Conservation (phyloP, 2,113 vertebrate species). For the Phylloscopus whistleri region DNA sequence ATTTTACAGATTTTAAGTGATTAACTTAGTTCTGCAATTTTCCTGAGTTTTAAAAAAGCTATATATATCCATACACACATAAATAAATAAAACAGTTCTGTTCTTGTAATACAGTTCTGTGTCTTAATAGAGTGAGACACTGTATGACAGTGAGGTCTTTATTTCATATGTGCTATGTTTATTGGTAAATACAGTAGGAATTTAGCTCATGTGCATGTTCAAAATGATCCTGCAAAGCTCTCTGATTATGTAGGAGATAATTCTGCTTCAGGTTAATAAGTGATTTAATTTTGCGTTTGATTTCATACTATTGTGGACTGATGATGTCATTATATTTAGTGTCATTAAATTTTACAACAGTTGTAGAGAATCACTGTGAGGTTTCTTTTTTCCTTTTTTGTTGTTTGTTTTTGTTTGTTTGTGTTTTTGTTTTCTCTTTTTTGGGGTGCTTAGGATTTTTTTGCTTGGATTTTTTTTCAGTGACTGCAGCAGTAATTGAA, state of each 20-base stretch:
- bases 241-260: not conserved
- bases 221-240: not conserved
- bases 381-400: too few species aligned
- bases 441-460: not conserved
- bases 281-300: not conserved
- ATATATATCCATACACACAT: accelerated
- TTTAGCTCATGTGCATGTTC: not conserved
- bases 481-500: not conserved
- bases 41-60: not conserved
- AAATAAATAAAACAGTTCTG: not conserved
- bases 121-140: not conserved
- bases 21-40: not conserved
- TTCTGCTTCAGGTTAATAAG: not conserved
- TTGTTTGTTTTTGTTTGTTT: not conserved
- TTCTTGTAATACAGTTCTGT: not conserved
- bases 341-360: not conserved
- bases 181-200: not conserved
- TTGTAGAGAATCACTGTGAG: not conserved
- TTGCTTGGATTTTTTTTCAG: not conserved
- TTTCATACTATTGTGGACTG: not conserved
- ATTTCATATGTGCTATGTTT: not conserved
- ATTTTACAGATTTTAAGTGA: not conserved
- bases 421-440: not conserved
- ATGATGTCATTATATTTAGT: not conserved
- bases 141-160: not conserved